Base-by-base conservation (phyloP, 2,797 vertebrate genomes). In the Malurus leucopterus region DNA sequence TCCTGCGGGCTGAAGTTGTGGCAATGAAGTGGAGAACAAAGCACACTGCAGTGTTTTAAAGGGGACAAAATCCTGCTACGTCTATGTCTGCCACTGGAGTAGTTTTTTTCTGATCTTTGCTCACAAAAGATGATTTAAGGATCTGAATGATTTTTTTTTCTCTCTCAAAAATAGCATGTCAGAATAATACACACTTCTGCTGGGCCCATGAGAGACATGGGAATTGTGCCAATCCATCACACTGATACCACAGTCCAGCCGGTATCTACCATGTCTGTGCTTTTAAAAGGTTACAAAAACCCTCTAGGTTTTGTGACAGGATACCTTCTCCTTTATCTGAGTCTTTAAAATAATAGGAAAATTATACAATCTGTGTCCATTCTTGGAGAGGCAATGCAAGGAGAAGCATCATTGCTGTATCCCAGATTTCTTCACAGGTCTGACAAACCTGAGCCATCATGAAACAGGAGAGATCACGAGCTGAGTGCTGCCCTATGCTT, bases 71-170 rank as follows among this genome's bases (percentile, higher is more conserved):
- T 32, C 5, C 59, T 50, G 24, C 5, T 8, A 73, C 0, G 2
- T n/a, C 38, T 26, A 7, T n/a, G 58, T 67, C 84, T 53, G 55
- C 34, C 43, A 41, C 50, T 27, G 9, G 24, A 62, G 30, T 43
- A 73, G 41, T 13, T 20, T 53, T 69, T 73, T 89, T 75, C 73
- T 89, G 51, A 77, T 70, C 73, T 84, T 86, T 76, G 41, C 79
- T 69, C 8, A 61, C 38, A 55, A 34, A 73, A 91, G 34, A 61
- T 47, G 41, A 76, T 64, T 79, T 75, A 74, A 72, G n/a, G 21
- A 59, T 49, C 36, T 64, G 51, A 73, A 85, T 47, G 11, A 68
- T 47, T 64, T 51, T 75, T 65, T 65, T 62, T 50, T 1, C 4
- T 9, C 14, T 16, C 63, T 34, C 14, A n/a, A 75, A 68, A 68